Conservation (phyloP, 2,113 vertebrate species). For the Chunga burmeisteri region DNA sequence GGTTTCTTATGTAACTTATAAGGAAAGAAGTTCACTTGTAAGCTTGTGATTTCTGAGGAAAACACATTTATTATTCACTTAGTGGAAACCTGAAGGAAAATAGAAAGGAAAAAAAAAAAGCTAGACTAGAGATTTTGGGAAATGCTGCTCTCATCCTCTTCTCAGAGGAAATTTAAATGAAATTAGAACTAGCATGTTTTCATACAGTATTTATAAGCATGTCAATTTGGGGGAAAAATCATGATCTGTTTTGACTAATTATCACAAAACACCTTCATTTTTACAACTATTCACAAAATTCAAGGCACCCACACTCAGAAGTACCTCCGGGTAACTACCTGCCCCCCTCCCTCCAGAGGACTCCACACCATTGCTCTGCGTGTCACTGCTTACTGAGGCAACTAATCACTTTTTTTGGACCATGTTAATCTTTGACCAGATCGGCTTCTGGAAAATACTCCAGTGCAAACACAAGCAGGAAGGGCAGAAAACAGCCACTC, state of each 20-base stretch:
- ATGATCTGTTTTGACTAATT: slow-evolving; percentile 7
- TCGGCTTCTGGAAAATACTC: background rate
- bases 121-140: background rate
- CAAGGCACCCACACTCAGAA: background rate
- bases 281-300: background rate
- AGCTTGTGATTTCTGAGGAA: slow-evolving; percentile 45
- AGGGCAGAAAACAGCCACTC: background rate
- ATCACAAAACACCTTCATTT: background rate
- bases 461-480: background rate
- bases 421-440: background rate
- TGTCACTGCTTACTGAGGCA: background rate
- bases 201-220: background rate
- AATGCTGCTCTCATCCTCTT: slow-evolving; percentile 2
- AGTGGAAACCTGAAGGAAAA: slow-evolving; percentile 34
- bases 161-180: slow-evolving; percentile 38
- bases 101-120: background rate
- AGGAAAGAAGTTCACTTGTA: slow-evolving; percentile 23
- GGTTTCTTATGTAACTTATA: slow-evolving; percentile 3
- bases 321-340: background rate
- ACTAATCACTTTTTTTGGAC: background rate
- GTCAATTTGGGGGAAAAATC: background rate
- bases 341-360: background rate
- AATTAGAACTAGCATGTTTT: slow-evolving; percentile 26
- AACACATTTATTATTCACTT: slow-evolving; percentile 57
- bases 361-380: background rate